phyloP scores from a whole-genome alignment of 2,888 invertebrate species.

The Nesidiocoris tenuis region DNA sequence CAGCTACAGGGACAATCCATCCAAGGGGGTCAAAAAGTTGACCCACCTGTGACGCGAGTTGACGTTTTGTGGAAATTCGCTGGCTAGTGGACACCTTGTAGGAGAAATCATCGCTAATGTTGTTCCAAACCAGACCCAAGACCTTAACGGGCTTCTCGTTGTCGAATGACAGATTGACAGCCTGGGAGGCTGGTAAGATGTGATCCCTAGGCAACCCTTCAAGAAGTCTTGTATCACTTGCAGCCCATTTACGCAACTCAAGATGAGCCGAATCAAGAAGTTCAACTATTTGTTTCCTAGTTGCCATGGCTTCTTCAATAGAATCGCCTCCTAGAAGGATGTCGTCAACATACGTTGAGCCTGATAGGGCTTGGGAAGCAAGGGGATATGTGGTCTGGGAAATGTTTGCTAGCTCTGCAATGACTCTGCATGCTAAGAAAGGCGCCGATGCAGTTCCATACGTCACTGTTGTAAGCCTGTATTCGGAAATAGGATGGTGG shows the following conservation, averaged over 20 bases:
- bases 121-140: slow-evolving; percentile 13
- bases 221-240: slow-evolving; percentile 2
- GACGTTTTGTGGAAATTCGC: neutral
- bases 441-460: slow-evolving; percentile 21
- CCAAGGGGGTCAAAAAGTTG: slow-evolving; percentile 27
- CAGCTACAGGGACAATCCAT: slow-evolving; percentile 1
- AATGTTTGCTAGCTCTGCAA: neutral
- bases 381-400: neutral
- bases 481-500: neutral
- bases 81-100: neutral
- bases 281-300: neutral
- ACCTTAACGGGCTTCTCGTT: neutral
- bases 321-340: neutral
- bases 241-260: slow-evolving; percentile 10
- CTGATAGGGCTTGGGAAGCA: neutral
- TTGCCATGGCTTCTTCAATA: neutral
- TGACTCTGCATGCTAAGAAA: neutral
- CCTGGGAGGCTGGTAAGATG: neutral
- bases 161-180: neutral
- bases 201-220: neutral
- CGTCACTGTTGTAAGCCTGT: slow-evolving; percentile 1
- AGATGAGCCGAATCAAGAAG: neutral
- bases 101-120: neutral
- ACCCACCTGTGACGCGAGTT: slow-evolving; percentile 15
- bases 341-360: slow-evolving; percentile 19